Evolutionary conservation across 2,888 invertebrate species (phyloP), one percentile per base, ranked within the genome.

Genomic region (Apeira syringaria): DNA sequence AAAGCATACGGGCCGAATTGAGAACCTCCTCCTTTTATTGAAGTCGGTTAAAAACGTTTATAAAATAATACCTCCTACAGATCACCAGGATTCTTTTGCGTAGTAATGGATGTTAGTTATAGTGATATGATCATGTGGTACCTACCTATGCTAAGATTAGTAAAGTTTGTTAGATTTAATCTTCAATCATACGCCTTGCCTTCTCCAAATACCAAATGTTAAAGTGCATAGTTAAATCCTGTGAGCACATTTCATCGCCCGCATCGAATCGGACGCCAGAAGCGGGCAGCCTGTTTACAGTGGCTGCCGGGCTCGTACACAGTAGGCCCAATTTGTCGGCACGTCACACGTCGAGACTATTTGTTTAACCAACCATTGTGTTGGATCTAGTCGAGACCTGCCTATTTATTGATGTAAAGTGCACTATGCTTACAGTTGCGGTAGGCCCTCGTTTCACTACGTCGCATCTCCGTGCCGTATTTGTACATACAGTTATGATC

Each of bases 301-400:
- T 34, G 20, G 36, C 40, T 39, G 43, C 33, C 39, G 26, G 38
- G 45, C 32, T n/a, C 39, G 49, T 42, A 47, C 47, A 55, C 47
- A 61, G 58, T 60, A 59, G 53, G 62, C 62, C 68, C 69, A 73
- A 75, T 76, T 69, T 72, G 69, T 67, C 61, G 59, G 56, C 59
- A 56, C 57, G 57, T 31, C 43, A 39, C 59, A 56, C 56, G 57
- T 28, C 43, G 40, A 50, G 56, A 67, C 64, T 72, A 70, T 78
- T 78, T 70, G 70, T 64, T 62, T n/a, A 60, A 72, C 71, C 73
- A 71, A 69, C 63, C 54, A 63, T 64, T 59, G 64, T 64, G 56
- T 60, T 58, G 54, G 56, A 52, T 59, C 50, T 50, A 47, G 50
- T 42, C 51, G 37, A 47, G 40, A 44, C 36, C 41, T 42, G 42